A percentile compares a stretch with the other conserved stretches of the same genome.
Conservation (phyloP, 2,113 vertebrate genomes). For the Gnathochromis pfefferi region DNA sequence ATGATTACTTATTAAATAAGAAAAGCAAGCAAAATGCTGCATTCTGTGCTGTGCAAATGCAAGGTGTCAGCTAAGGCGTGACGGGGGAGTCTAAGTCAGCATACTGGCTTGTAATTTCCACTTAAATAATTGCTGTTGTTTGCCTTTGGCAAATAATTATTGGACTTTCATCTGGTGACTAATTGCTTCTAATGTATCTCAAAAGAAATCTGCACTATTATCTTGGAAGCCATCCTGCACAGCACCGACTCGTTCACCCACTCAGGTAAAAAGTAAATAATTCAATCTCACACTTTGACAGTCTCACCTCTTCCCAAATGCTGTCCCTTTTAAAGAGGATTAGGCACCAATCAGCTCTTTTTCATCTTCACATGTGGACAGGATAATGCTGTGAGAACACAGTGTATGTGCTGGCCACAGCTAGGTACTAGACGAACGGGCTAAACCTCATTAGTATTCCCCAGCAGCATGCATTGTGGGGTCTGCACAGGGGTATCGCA, state of each 20-base stretch:
- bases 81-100: neutral
- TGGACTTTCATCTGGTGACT: slow-evolving; percentile 60
- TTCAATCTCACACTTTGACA: neutral
- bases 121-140: slow-evolving; percentile 52
- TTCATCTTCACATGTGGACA: neutral
- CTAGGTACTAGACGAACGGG: neutral
- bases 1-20: neutral
- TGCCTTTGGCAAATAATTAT: slow-evolving; percentile 61
- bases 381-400: neutral
- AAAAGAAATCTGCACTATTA: slow-evolving; percentile 40
- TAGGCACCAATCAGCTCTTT: neutral
- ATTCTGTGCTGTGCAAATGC: neutral
- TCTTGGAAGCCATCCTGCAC: neutral
- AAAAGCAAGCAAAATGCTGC: neutral
- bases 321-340: neutral
- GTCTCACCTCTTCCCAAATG: neutral
- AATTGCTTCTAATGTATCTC: slow-evolving; percentile 63
- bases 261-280: neutral
- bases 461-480: neutral
- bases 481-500: neutral
- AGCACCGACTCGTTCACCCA: neutral
- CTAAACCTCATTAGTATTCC: neutral
- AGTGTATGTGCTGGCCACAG: neutral
- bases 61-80: neutral
- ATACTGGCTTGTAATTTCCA: slow-evolving; percentile 26